These are phyloP conservation scores for Aphrophora alni DNA, from an alignment of 2,888 invertebrate genomes.

Conservation along the genomic window DNA sequence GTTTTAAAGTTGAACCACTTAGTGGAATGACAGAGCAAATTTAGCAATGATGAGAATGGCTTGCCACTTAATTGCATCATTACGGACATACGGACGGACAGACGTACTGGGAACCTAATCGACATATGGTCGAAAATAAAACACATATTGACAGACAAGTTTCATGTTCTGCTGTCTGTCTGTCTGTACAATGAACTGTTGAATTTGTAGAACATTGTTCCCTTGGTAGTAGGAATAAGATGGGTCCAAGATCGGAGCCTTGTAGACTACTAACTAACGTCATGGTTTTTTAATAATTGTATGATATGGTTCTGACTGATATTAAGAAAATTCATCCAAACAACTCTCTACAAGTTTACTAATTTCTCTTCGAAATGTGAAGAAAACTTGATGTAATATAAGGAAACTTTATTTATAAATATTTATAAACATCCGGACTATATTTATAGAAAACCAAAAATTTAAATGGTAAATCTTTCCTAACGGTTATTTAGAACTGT, in stretches of 20 bases:
- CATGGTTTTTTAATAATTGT: no score
- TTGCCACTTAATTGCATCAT: background rate
- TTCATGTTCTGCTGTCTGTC: background rate
- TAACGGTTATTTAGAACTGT: no score
- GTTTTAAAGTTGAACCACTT: background rate
- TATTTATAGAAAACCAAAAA: no score
- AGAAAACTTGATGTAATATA: no score
- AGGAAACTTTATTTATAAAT: no score
- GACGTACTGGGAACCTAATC: background rate
- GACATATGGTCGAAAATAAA: background rate
- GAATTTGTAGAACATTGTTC: background rate
- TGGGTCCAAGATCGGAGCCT: background rate
- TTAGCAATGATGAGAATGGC: background rate
- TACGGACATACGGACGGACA: no score
- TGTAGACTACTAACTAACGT: background rate
- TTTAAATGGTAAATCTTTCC: no score
- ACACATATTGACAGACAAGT: slow-evolving; percentile 7
- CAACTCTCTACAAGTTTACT: no score
- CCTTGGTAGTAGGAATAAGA: background rate
- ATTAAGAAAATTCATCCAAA: no score
- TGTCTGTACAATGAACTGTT: background rate
- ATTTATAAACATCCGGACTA: no score
- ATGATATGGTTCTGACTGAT: no score
- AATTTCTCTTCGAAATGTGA: no score
- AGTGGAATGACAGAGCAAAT: background rate